Evolutionary conservation across 30 jellyfish, hydroid and myxozoan species (phyloP).

Genomic region (Catostylus mosaicus): DNA sequence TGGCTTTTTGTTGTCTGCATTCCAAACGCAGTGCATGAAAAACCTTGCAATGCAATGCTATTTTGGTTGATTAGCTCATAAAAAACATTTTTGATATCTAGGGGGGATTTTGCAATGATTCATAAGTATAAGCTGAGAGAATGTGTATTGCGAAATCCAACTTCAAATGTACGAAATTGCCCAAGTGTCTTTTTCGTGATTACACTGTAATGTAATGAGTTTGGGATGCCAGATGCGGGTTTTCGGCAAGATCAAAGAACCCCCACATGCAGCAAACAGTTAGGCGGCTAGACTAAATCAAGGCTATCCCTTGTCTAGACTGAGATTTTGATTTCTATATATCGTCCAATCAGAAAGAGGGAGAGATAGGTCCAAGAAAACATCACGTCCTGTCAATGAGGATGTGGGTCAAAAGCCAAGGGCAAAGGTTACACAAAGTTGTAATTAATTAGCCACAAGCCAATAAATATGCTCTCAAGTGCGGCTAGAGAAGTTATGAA

Average conservation of each 20-base stretch:
- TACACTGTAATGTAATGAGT: no score
- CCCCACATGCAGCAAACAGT: conserved; percentile 22
- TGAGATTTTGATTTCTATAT: background rate
- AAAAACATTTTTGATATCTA: no score
- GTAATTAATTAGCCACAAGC: background rate
- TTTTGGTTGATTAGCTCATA: no score
- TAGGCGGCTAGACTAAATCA: conserved; percentile 13
- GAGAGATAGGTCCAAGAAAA: background rate
- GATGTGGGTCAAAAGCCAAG: background rate
- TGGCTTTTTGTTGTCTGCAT: background rate
- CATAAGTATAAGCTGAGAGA: no score
- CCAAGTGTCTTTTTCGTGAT: conserved; percentile 4
- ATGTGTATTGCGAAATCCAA: no score
- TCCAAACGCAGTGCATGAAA: no score
- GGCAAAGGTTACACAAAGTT: background rate
- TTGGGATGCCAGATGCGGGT: conserved; percentile 10
- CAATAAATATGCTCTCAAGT: background rate
- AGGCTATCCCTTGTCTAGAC: conserved; percentile 22
- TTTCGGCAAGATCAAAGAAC: conserved; percentile 26
- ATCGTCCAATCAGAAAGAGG: background rate
- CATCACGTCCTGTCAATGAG: background rate
- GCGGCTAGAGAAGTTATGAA: no score
- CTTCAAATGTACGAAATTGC: no score
- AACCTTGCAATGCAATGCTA: no score
- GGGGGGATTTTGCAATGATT: no score